phyloP scores from a whole-genome alignment of 1,140 invertebrate genomes.

The Nilaparvata lugens region DNA sequence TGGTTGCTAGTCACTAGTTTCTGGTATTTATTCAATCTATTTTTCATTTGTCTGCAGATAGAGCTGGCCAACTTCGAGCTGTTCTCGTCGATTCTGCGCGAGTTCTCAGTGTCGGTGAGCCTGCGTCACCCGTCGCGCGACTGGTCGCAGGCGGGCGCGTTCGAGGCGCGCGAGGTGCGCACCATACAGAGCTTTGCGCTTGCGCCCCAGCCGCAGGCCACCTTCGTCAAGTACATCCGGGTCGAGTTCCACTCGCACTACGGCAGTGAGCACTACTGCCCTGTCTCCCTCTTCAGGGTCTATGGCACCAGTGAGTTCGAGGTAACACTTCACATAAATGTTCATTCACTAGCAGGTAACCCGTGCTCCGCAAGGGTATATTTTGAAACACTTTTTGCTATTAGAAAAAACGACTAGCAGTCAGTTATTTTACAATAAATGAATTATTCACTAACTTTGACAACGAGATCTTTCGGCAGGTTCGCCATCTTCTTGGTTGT shows the following conservation, averaged over 20 bases:
- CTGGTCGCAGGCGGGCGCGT: conserved; percentile 81
- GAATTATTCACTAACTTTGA: too few relatives aligned
- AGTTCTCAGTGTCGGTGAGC: conserved; percentile 78
- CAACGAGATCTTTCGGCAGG: too few relatives aligned
- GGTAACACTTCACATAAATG: conserved; percentile 37
- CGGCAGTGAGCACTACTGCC: conserved; percentile 95
- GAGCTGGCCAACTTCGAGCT: conserved; percentile 97
- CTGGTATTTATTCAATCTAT: too few relatives aligned
- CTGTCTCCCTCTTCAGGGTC: conserved; percentile 82
- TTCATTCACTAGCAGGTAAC: too few relatives aligned
- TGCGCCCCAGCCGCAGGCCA: conserved; percentile 58
- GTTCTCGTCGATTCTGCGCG: conserved; percentile 92
- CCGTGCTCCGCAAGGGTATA: too few relatives aligned
- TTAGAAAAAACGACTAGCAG: too few relatives aligned
- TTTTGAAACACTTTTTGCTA: too few relatives aligned
- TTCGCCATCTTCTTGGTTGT: too few relatives aligned
- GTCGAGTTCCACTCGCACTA: conserved; percentile 89
- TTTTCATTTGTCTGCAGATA: conserved; percentile 42
- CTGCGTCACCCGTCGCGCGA: conserved; percentile 87
- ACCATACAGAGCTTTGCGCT: conserved; percentile 79
- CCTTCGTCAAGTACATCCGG: conserved; percentile 91
- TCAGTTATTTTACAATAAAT: too few relatives aligned
- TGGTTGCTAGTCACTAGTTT: too few relatives aligned
- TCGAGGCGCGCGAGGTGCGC: conserved; percentile 76
- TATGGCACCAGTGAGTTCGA: conserved; percentile 89